Conservation (phyloP, 2,113 vertebrate genomes). For the Pelecanoides urinatrix region DNA sequence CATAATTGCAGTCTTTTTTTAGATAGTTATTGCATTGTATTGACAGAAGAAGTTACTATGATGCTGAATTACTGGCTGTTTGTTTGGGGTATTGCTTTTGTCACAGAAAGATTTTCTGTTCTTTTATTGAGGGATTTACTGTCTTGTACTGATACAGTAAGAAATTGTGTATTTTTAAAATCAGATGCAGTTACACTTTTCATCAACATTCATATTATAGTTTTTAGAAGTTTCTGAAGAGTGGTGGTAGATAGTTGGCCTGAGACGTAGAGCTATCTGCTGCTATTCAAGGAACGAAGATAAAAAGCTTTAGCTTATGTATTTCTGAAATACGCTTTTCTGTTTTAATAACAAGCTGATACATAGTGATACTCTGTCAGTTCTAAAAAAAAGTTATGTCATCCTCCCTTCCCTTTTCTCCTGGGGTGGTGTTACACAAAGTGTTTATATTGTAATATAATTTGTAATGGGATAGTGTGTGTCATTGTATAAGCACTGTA, state of each 20-base stretch:
- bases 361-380: background rate
- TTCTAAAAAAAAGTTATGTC: background rate
- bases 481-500: background rate
- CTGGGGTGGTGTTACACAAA: background rate
- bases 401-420: background rate
- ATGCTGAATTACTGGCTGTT: background rate
- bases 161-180: background rate
- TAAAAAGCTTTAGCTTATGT: conserved; percentile 36
- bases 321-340: conserved; percentile 39
- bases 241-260: conserved; percentile 29
- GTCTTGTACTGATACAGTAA: background rate
- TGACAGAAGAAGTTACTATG: background rate
- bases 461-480: conserved; percentile 1
- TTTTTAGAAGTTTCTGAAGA: conserved; percentile 51
- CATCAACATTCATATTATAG: background rate
- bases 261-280: conserved; percentile 52
- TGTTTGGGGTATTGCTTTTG: background rate
- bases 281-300: conserved; percentile 45
- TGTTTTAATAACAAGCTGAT: conserved; percentile 47
- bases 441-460: conserved; percentile 11
- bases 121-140: background rate
- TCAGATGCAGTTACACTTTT: background rate
- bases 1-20: background rate
- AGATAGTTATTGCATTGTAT: background rate
- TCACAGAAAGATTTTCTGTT: background rate